Evolutionary conservation across 2,797 vertebrate genomes (phyloP).

Genomic region (Pantherophis alleghaniensis): DNA sequence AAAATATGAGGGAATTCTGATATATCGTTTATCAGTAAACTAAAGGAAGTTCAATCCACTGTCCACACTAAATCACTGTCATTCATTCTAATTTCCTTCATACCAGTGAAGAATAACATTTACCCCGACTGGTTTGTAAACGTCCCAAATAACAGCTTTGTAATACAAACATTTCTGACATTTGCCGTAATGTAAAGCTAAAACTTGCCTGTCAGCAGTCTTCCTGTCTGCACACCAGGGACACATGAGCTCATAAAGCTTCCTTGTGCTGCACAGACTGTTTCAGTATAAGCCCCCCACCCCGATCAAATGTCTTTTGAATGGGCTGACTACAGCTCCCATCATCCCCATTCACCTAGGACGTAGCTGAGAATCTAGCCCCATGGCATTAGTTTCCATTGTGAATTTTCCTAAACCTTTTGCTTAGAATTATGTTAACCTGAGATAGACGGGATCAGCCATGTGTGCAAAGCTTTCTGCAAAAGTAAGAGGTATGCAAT

Average conservation of each 20-base stretch:
- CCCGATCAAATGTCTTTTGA: neutral
- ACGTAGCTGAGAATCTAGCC: neutral
- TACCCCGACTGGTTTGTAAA: conserved; percentile 4
- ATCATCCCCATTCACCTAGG: neutral
- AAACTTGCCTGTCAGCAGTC: neutral
- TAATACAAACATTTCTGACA: conserved; percentile 4
- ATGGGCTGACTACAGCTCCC: neutral
- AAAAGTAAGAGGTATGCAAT: neutral
- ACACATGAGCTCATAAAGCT: neutral
- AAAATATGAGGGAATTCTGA: neutral
- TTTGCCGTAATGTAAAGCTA: conserved; percentile 11
- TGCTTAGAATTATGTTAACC: neutral
- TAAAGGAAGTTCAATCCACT: neutral
- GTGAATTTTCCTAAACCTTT: neutral
- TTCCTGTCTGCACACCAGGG: conserved; percentile 2
- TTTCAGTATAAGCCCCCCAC: neutral
- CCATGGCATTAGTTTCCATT: too few species aligned
- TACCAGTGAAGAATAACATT: conserved; percentile 5
- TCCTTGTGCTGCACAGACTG: neutral
- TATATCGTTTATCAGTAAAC: neutral
- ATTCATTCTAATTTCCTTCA: neutral
- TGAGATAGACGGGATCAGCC: neutral
- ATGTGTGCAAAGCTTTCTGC: neutral
- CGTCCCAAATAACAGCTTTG: conserved; percentile 7
- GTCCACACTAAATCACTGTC: neutral